Conservation (phyloP, 2,113 vertebrate species). For the Nycticebus coucang region DNA sequence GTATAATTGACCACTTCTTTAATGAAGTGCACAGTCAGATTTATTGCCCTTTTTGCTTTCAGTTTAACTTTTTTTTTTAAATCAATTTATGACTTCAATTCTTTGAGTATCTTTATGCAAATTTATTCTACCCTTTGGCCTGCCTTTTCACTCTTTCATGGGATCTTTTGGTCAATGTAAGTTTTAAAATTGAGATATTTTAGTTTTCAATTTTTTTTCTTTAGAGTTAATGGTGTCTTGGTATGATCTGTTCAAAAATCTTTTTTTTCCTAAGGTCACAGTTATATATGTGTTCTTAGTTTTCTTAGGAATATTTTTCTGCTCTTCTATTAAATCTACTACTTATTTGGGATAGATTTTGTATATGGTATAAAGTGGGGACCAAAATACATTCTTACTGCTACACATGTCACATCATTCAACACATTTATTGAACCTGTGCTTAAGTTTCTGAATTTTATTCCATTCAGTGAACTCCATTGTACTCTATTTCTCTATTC, state of each 20-base stretch:
- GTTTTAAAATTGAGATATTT: background rate
- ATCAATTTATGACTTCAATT: background rate
- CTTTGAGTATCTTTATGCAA: background rate
- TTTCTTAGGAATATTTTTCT: background rate
- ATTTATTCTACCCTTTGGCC: background rate
- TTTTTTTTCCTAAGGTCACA: background rate
- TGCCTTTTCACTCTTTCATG: background rate
- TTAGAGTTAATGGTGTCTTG: background rate
- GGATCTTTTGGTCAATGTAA: background rate
- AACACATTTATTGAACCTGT: background rate
- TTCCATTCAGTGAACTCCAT: background rate
- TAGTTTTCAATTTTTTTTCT: background rate
- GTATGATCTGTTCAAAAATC: background rate
- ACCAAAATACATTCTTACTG: background rate
- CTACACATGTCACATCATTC: background rate
- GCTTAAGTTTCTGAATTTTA: background rate
- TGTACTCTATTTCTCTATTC: background rate
- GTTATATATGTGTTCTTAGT: background rate
- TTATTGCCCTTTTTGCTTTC: slow-evolving; percentile 5
- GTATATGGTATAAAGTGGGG: background rate
- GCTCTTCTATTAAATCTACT: background rate
- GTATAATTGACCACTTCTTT: background rate
- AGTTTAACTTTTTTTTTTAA: background rate
- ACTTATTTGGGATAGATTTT: background rate
- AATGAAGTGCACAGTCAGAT: background rate